Evolutionary conservation across 2,888 invertebrate species (phyloP).

Genomic region (Patella ulyssiponensis): DNA sequence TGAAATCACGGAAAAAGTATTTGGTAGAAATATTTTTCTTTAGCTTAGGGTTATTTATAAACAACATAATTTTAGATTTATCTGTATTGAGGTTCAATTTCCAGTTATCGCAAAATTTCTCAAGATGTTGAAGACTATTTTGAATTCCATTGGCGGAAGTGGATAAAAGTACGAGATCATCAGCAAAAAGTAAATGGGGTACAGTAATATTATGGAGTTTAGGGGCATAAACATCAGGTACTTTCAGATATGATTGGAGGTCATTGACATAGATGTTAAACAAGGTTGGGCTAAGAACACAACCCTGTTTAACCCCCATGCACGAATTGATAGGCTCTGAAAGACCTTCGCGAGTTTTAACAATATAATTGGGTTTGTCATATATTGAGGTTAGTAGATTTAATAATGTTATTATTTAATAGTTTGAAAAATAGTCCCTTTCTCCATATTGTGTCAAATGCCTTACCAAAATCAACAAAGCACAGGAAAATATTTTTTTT

Average conservation of each 20-base stretch:
- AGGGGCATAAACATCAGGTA: neutral
- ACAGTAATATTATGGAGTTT: neutral
- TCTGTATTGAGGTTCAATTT: neutral
- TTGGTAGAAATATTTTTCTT: neutral
- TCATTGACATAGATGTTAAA: neutral
- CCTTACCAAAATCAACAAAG: too few relatives aligned
- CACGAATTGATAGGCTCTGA: neutral
- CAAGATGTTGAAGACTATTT: neutral
- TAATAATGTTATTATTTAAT: too few relatives aligned
- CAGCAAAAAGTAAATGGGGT: conserved; percentile 1
- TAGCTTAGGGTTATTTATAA: neutral
- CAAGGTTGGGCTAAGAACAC: conserved; percentile 3
- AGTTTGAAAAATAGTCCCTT: too few relatives aligned
- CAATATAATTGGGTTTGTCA: neutral
- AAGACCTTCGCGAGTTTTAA: neutral
- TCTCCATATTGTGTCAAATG: too few relatives aligned
- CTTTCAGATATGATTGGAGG: neutral
- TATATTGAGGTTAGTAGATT: neutral
- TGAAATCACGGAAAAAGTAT: neutral
- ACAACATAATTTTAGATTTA: neutral
- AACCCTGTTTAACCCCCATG: conserved; percentile 3
- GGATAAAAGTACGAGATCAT: neutral
- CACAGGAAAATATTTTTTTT: too few relatives aligned
- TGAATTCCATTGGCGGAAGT: neutral
- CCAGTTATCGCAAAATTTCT: neutral